These are phyloP conservation scores for Anguilla megastoma DNA, from an alignment of 2,797 vertebrate species.

Conservation along the genomic window DNA sequence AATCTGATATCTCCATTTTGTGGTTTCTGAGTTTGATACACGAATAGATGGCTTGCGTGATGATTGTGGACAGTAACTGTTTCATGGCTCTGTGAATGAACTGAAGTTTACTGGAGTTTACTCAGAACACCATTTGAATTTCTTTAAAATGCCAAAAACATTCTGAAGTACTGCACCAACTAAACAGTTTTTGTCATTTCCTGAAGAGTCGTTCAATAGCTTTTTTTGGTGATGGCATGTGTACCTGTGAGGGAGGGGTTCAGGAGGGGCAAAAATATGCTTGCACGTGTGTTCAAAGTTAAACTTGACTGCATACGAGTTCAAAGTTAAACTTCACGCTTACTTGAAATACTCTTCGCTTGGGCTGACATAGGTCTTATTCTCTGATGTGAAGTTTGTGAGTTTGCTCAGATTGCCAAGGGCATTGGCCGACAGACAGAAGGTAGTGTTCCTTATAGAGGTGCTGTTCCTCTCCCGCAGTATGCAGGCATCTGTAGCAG, in stretches of 20 bases:
- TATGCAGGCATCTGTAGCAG: slow-evolving; percentile 81
- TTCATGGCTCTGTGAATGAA: too few relatives aligned
- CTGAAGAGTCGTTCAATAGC: too few relatives aligned
- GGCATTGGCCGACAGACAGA: slow-evolving; percentile 88
- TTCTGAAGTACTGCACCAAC: too few relatives aligned
- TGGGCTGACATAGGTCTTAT: slow-evolving; percentile 93
- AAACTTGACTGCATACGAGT: background rate
- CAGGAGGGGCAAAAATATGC: background rate
- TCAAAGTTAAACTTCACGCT: slow-evolving; percentile 57
- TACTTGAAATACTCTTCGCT: slow-evolving; percentile 99
- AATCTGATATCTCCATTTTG: too few relatives aligned
- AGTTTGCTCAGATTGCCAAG: slow-evolving; percentile 84
- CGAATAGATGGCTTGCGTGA: too few relatives aligned
- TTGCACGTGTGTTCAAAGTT: background rate
- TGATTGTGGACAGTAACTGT: too few relatives aligned
- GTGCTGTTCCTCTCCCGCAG: slow-evolving; percentile 83
- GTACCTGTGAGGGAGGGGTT: background rate
- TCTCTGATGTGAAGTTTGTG: slow-evolving; percentile 82
- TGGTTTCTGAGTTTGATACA: too few relatives aligned
- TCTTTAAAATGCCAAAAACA: too few relatives aligned
- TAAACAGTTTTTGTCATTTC: too few relatives aligned
- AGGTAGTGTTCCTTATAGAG: slow-evolving; percentile 88
- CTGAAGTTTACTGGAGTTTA: too few relatives aligned
- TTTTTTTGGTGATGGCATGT: too few relatives aligned
- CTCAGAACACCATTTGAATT: too few relatives aligned